Evolutionary conservation across 2,888 invertebrate genomes (phyloP).

Genomic region (Drosophila austrosaltans): DNA sequence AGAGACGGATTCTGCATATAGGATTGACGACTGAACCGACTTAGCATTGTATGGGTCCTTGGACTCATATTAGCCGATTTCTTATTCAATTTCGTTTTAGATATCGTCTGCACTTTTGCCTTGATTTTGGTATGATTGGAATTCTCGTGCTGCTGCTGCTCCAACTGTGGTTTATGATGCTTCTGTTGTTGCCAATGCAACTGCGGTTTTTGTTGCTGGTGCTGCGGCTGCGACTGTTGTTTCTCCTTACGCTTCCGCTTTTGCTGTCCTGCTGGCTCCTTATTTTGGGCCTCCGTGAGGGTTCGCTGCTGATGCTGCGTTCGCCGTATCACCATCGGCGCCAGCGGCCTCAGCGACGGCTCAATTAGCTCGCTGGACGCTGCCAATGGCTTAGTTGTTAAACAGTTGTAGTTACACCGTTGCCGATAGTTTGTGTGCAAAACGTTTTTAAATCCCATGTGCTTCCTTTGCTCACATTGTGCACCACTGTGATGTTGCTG

Average conservation of each 20-base stretch:
- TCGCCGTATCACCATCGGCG: constrained; percentile 21
- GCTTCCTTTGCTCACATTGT: constrained; percentile 10
- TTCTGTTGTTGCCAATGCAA: neutral
- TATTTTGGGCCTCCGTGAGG: neutral
- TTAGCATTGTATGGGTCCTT: constrained; percentile 5
- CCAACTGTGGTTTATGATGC: no score
- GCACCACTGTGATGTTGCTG: neutral
- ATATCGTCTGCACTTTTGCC: neutral
- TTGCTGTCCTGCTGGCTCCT: constrained; percentile 3
- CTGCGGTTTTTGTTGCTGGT: neutral
- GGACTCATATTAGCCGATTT: neutral
- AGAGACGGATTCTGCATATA: neutral
- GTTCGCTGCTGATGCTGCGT: constrained; percentile 21
- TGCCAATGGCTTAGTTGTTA: neutral
- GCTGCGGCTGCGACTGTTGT: neutral
- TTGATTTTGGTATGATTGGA: no score
- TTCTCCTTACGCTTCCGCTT: neutral
- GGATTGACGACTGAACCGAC: constrained; percentile 26
- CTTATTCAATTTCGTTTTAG: neutral
- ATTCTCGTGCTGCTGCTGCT: no score
- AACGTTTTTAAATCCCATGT: constrained; percentile 43
- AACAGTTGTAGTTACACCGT: constrained; percentile 28
- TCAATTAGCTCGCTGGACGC: constrained; percentile 35
- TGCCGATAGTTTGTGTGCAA: constrained; percentile 54
- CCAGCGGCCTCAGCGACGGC: constrained; percentile 47